Evolutionary conservation across 2,113 vertebrate genomes (phyloP), one percentile per base, ranked within the genome.

Genomic region (Serinus canaria): DNA sequence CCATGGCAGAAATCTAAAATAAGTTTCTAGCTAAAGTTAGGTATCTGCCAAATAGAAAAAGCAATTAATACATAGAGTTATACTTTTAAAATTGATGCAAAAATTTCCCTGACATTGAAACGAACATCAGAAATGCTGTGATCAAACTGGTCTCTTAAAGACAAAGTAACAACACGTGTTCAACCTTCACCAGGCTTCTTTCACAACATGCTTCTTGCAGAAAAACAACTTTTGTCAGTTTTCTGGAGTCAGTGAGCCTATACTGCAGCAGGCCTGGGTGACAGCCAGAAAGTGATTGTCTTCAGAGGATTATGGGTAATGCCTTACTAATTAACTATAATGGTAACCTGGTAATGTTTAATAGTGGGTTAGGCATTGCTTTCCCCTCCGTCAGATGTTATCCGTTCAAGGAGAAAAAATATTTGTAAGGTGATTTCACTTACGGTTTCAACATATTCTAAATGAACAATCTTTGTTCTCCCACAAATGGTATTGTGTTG

Each of bases 371-470:
- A 87, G 84, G 80, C 89, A 94, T 90, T 86, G 87, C 89, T 86
- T 95, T 93, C 41, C 52, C 2, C 5, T 92, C 83, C 28, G 20
- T 97, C 94, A 96, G 96, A 96, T 95, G 92, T 94, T 95, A 97
- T 95, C 94, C 74, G 11, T 78, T 97, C 83, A 95, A 88, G 72
- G 82, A 93, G 76, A 95, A 96, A 83, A 97, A 96, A 96, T 96
- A 96, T 89, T 95, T 96, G 78, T 81, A 82, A 96, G 95, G 91
- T 97, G 96, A 96, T 95, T 97, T 96, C 94, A 95, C 64, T 94
- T 84, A 89, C 1, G 50, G 89, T 96, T 97, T 96, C 94, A 95
- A 93, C 93, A 93, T 96, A 94, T 47, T 92, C 87, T 87, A 96
- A 95, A 95, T 83, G 85, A 97, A 85, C 18, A 30, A 66, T 59